Conservation (phyloP, 2,113 vertebrate genomes). For the Brachyhypopomus occidentalis region DNA sequence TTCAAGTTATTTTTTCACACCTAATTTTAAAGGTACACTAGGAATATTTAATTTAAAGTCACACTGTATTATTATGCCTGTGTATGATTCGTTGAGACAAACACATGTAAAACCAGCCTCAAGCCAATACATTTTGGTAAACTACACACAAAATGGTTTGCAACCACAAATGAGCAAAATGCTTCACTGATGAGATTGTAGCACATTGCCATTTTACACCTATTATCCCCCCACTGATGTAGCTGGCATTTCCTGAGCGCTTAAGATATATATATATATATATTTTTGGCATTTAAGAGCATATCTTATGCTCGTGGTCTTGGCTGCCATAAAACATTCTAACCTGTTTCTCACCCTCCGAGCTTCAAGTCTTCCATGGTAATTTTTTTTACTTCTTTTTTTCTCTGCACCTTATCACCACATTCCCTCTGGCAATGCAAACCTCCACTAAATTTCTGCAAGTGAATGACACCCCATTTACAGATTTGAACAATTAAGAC, state of each 20-base stretch:
- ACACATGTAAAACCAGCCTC: conserved; percentile 27
- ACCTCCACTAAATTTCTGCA: too few species aligned
- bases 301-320: conserved; percentile 3
- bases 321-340: background rate
- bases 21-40: conserved; percentile 39
- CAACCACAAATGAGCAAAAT: conserved; percentile 5
- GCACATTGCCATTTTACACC: background rate
- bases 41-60: conserved; percentile 49
- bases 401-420: background rate
- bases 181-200: background rate
- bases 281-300: conserved; percentile 7
- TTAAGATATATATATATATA: background rate
- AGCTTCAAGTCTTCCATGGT: background rate
- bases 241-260: conserved; percentile 12
- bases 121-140: conserved; percentile 15
- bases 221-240: background rate
- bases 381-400: background rate
- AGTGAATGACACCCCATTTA: too few species aligned
- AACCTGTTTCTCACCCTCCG: background rate
- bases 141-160: conserved; percentile 40
- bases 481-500: too few species aligned
- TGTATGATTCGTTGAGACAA: conserved; percentile 42
- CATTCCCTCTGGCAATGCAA: too few species aligned
- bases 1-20: conserved; percentile 6
- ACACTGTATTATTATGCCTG: conserved; percentile 54